Conservation (phyloP, 2,113 vertebrate species). For the Mirza zaza region DNA sequence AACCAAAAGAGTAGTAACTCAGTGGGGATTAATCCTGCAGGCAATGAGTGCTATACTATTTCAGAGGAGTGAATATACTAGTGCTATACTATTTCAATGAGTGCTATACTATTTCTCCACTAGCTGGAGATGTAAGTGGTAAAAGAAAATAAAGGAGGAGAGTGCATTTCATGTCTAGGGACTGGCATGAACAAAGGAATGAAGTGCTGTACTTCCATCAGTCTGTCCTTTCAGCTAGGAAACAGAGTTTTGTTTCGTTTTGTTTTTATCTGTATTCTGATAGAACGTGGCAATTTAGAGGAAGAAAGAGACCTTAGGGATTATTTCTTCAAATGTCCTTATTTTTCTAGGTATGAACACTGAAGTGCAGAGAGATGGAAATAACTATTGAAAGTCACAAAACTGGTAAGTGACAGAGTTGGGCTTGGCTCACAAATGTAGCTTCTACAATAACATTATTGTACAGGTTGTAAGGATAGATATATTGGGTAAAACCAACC, state of each 20-base stretch:
- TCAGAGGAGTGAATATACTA: too few species aligned
- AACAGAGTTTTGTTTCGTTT: background rate
- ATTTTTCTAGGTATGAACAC: slow-evolving; percentile 31
- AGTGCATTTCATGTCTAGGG: background rate
- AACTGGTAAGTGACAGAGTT: background rate
- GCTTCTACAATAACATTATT: background rate
- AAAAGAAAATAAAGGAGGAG: slow-evolving; percentile 42
- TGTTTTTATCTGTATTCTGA: background rate
- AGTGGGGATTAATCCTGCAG: background rate
- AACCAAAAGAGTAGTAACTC: background rate
- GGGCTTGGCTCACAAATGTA: background rate
- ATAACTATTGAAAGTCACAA: background rate
- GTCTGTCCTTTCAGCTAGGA: slow-evolving; percentile 42
- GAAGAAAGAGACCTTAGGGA: slow-evolving; percentile 21
- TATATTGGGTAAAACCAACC: background rate
- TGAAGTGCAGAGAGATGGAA: background rate
- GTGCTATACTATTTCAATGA: background rate
- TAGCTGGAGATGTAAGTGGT: background rate
- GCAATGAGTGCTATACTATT: background rate
- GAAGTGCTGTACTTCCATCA: background rate
- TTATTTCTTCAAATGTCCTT: background rate
- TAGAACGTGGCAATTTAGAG: slow-evolving; percentile 27
- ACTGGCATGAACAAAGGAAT: background rate
- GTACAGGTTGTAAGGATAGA: background rate
- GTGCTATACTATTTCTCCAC: background rate